phyloP scores from a whole-genome alignment of 2,113 vertebrate species.

The Callopanchax toddi region DNA sequence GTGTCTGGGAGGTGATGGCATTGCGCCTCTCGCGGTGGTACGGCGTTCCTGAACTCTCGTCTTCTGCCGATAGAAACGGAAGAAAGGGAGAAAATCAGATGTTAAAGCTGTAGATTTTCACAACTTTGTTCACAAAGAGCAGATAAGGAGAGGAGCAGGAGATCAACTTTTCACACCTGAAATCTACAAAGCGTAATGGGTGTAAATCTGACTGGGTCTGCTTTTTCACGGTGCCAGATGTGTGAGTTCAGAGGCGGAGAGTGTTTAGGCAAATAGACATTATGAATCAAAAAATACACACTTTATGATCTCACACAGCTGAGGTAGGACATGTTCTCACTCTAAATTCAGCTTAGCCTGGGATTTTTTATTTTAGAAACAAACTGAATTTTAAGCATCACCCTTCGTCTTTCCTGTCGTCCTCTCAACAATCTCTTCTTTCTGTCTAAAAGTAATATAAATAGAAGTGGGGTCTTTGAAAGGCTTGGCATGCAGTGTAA shows the following conservation, averaged over 20 bases:
- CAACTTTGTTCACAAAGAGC: too few species aligned
- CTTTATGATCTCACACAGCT: conserved; percentile 13
- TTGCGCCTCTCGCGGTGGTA: conserved; percentile 96
- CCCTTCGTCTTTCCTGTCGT: conserved; percentile 36
- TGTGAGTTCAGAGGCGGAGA: conserved; percentile 33
- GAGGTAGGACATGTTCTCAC: conserved; percentile 25
- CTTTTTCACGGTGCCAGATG: conserved; percentile 41
- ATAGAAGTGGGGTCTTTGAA: conserved; percentile 30
- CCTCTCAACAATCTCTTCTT: conserved; percentile 46
- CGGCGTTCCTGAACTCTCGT: conserved; percentile 89
- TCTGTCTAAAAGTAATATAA: conserved; percentile 36
- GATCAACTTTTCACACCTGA: conserved; percentile 36
- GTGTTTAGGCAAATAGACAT: conserved; percentile 14
- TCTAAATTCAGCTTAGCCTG: conserved; percentile 34
- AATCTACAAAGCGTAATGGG: conserved; percentile 25
- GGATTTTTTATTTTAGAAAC: conserved; percentile 41
- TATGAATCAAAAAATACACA: conserved; percentile 30
- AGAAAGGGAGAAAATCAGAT: not conserved
- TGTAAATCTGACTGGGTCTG: conserved; percentile 38
- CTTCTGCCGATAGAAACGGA: conserved; percentile 80
- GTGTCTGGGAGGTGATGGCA: conserved; percentile 86
- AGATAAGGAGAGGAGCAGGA: conserved; percentile 14
- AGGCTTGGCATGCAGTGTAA: conserved; percentile 42
- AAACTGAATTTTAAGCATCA: conserved; percentile 58
- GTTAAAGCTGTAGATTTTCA: conserved; percentile 23